Evolutionary conservation across 2,888 invertebrate species (phyloP).

Genomic region (Tethea ocularis): DNA sequence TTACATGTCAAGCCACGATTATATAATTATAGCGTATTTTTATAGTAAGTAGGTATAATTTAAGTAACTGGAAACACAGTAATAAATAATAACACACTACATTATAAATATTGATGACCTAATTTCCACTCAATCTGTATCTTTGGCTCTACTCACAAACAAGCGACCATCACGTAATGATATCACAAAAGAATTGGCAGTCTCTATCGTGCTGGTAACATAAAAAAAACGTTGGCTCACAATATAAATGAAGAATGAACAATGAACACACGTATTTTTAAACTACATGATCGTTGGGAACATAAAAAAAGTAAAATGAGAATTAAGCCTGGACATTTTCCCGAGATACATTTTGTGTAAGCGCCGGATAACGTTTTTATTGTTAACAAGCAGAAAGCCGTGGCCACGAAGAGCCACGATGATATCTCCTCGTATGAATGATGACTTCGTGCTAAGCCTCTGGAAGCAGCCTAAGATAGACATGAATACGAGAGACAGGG

Average conservation of each 20-base stretch:
- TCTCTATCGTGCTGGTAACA: not conserved
- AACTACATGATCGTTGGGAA: slow-evolving; percentile 32
- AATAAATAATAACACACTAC: not conserved
- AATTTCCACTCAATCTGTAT: not conserved
- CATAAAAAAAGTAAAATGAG: slow-evolving; percentile 50
- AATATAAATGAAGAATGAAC: slow-evolving; percentile 16
- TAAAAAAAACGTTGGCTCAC: slow-evolving; percentile 2
- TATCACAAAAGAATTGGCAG: slow-evolving; percentile 5
- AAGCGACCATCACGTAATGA: not conserved
- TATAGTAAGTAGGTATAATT: too few relatives aligned
- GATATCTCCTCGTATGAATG: slow-evolving; percentile 82
- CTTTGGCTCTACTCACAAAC: not conserved
- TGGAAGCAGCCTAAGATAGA: slow-evolving; percentile 72
- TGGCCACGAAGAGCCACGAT: slow-evolving; percentile 78
- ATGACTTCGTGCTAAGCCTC: slow-evolving; percentile 82
- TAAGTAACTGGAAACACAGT: not conserved
- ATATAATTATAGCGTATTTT: too few relatives aligned
- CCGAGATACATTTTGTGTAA: slow-evolving; percentile 75
- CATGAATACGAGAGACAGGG: slow-evolving; percentile 68
- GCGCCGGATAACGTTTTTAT: slow-evolving; percentile 81
- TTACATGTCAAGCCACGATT: too few relatives aligned
- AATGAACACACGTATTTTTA: slow-evolving; percentile 21
- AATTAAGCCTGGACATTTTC: slow-evolving; percentile 56
- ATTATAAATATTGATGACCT: not conserved
- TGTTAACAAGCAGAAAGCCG: slow-evolving; percentile 80